Base-by-base conservation (phyloP, 2,888 invertebrate species). In the Pheosia tremula region DNA sequence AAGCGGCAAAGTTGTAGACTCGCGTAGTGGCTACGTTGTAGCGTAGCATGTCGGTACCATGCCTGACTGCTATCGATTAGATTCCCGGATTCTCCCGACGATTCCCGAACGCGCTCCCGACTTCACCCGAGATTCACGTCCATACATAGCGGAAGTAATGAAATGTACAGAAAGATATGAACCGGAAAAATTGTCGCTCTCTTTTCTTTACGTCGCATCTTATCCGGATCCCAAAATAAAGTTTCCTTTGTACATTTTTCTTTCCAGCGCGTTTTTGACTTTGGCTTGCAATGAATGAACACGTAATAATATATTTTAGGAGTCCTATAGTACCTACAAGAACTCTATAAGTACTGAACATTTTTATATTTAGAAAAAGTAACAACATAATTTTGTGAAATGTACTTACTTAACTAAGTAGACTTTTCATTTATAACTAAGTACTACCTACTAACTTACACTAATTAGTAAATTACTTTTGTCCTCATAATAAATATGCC, bases 141-240 rank as follows among this genome's bases (percentile, higher is more conserved):
- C 91, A 90, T 85, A 87, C 87, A 86, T 86, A 87, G 88, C 91
- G 92, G 92, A 92, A 91, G 90, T 90, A 93, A 93, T 91, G 92
- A 91, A 93, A 92, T 91, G 91, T 92, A 91, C 87, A 88, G 86
- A 90, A 87, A 88, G 88, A 91, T 92, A 91, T 92, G 92, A 92
- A 91, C 90, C 91, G 92, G 90, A 93, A 91, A 92, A 93, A 92
- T 88, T 88, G 90, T 88, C 91, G 90, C 86, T 86, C 85, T 89
- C 88, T 88, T 90, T 91, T 89, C 88, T 87, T 88, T 85, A 81
- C 86, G 85, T 86, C 85, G 81, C 83, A 81, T 86, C 84, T 86
- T 89, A 87, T 86, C 83, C 84, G 78, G 75, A 79, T 79, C 80
- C 83, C 83, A 83, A 84, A 87, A 87, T 1, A 86, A 84, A 82